Conservation (phyloP, 1,140 invertebrate species). For the Drosophila takahashii region DNA sequence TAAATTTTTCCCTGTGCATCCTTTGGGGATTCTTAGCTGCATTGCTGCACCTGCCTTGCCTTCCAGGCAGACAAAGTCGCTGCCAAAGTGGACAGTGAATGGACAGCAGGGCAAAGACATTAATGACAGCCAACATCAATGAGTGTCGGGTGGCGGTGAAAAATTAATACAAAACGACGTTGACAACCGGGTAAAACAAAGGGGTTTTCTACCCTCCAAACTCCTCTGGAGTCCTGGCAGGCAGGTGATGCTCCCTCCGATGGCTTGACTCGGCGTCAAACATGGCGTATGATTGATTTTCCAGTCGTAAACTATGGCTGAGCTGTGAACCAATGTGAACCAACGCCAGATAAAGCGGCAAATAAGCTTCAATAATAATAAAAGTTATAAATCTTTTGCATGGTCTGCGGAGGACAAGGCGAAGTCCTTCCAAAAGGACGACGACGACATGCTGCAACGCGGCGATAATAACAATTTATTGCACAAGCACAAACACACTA, state of each 20-base stretch:
- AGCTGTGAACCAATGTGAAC: slow-evolving; percentile 38
- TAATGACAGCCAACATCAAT: slow-evolving; percentile 71
- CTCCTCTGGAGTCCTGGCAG: slow-evolving; percentile 15
- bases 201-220: background rate
- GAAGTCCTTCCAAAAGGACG: slow-evolving; percentile 25
- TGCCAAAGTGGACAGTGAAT: slow-evolving; percentile 49
- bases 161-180: slow-evolving; percentile 69
- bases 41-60: slow-evolving; percentile 18
- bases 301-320: slow-evolving; percentile 65
- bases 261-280: slow-evolving; percentile 48
- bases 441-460: slow-evolving; percentile 78
- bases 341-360: slow-evolving; percentile 71
- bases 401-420: slow-evolving; percentile 54
- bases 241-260: slow-evolving; percentile 37
- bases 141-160: slow-evolving; percentile 66
- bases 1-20: slow-evolving; percentile 5
- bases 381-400: slow-evolving; percentile 83
- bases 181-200: slow-evolving; percentile 25
- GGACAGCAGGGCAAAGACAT: slow-evolving; percentile 50
- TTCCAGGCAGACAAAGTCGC: slow-evolving; percentile 23
- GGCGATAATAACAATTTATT: slow-evolving; percentile 84
- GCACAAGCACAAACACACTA: slow-evolving; percentile 57
- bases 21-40: slow-evolving; percentile 26
- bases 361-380: slow-evolving; percentile 84
- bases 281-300: slow-evolving; percentile 82